Evolutionary conservation across 1,140 invertebrate genomes (phyloP).

Genomic region (Formica exsecta): DNA sequence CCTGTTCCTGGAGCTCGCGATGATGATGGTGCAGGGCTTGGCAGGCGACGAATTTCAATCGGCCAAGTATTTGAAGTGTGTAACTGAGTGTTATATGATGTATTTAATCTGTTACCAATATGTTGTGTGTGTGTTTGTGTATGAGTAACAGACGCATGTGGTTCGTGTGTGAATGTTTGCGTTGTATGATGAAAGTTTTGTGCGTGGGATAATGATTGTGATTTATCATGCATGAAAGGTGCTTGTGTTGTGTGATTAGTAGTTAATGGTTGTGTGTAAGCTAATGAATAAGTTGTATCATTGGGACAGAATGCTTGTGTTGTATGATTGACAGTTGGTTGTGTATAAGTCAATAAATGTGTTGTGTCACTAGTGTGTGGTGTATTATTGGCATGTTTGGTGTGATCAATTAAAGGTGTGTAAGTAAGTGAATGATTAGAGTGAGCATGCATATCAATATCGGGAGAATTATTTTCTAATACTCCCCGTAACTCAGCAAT

Average conservation of each 20-base stretch:
- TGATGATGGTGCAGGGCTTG: neutral
- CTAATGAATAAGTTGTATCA: neutral
- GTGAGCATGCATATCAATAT: no score
- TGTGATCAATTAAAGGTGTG: no score
- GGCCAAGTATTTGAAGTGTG: neutral
- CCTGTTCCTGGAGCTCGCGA: neutral
- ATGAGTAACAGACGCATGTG: neutral
- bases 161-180: neutral
- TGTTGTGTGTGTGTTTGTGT: no score
- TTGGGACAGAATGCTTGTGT: neutral
- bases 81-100: neutral
- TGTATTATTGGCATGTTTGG: no score
- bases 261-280: neutral
- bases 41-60: neutral
- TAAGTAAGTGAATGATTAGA: no score
- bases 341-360: no score
- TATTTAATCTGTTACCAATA: neutral
- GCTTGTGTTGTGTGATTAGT: neutral
- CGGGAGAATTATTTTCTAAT: no score
- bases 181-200: neutral
- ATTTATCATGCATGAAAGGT: neutral
- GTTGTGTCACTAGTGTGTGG: no score
- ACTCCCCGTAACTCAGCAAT: no score
- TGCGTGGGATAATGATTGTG: neutral
- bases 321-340: neutral